A percentile compares a stretch with the other conserved stretches of the same genome.
These are phyloP conservation scores for Sciaenops ocellatus DNA, from an alignment of 2,797 vertebrate genomes.

Conservation along the genomic window DNA sequence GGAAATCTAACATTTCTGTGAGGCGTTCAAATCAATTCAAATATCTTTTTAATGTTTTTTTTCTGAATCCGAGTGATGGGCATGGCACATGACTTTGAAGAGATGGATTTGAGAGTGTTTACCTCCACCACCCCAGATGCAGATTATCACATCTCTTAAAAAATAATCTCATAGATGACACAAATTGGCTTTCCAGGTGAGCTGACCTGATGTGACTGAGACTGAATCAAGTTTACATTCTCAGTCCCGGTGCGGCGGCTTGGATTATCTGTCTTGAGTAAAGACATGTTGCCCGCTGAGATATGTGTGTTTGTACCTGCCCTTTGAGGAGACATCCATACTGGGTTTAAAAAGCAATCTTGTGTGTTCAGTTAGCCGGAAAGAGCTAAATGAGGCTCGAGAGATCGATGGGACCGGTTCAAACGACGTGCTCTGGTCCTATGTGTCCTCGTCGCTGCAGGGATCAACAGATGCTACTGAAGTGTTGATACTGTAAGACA, in stretches of 20 bases:
- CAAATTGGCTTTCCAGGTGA: constrained; percentile 24
- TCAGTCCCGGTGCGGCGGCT: constrained; percentile 34
- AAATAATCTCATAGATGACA: constrained; percentile 16
- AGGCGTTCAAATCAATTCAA: neutral
- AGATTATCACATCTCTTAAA: constrained; percentile 3
- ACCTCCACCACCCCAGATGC: constrained; percentile 11
- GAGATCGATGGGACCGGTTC: neutral
- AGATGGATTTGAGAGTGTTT: constrained; percentile 15
- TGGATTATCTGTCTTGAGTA: constrained; percentile 16
- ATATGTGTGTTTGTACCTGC: constrained; percentile 48
- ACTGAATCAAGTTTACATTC: constrained; percentile 65
- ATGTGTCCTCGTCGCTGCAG: constrained; percentile 11
- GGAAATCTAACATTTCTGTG: neutral
- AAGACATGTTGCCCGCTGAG: constrained; percentile 35
- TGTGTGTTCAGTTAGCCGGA: constrained; percentile 4
- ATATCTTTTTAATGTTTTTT: neutral
- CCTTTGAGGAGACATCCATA: constrained; percentile 40
- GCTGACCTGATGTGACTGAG: constrained; percentile 32
- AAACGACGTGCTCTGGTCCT: constrained; percentile 26
- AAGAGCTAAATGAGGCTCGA: neutral
- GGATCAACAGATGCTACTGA: constrained; percentile 45
- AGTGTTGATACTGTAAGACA: constrained; percentile 44
- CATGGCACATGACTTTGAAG: constrained; percentile 12
- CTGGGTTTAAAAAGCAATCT: constrained; percentile 20
- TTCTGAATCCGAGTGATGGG: neutral